Conservation (phyloP, 2,113 vertebrate genomes). For the Pleuronectes platessa region DNA sequence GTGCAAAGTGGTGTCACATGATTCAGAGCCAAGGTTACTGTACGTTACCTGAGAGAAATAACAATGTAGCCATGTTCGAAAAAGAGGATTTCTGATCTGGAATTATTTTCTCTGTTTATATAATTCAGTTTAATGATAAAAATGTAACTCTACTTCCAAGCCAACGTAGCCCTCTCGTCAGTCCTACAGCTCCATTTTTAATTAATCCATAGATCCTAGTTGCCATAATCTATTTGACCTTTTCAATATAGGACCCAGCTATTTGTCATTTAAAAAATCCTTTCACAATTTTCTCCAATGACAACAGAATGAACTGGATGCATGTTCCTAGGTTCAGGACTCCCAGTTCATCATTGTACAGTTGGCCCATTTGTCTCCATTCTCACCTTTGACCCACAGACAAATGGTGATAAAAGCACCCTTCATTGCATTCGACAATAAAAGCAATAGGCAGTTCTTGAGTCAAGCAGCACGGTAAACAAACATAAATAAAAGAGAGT, state of each 20-base stretch:
- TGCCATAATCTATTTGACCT: conserved; percentile 26
- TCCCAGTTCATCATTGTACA: conserved; percentile 71
- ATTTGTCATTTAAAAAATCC: conserved; percentile 15
- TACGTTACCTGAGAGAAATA: conserved; percentile 54
- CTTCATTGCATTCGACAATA: conserved; percentile 81
- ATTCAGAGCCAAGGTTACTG: conserved; percentile 72
- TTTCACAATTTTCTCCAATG: conserved; percentile 10
- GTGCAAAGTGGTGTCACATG: conserved; percentile 67
- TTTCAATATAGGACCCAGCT: conserved; percentile 9
- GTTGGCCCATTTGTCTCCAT: conserved; percentile 80
- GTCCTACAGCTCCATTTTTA: neutral
- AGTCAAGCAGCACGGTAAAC: conserved; percentile 77
- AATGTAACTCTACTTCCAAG: neutral
- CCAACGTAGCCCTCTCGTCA: neutral
- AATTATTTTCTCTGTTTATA: neutral
- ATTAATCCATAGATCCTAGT: neutral
- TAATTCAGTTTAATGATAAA: neutral
- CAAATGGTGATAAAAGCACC: conserved; percentile 85
- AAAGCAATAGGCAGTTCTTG: conserved; percentile 80
- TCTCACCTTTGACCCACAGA: conserved; percentile 80
- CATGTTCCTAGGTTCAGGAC: conserved; percentile 59
- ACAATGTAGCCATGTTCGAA: conserved; percentile 12
- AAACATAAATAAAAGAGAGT: conserved; percentile 81
- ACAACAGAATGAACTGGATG: conserved; percentile 53
- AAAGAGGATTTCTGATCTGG: conserved; percentile 10